These are phyloP conservation scores for Arion vulgaris DNA, from an alignment of 1,140 invertebrate species.

Conservation along the genomic window DNA sequence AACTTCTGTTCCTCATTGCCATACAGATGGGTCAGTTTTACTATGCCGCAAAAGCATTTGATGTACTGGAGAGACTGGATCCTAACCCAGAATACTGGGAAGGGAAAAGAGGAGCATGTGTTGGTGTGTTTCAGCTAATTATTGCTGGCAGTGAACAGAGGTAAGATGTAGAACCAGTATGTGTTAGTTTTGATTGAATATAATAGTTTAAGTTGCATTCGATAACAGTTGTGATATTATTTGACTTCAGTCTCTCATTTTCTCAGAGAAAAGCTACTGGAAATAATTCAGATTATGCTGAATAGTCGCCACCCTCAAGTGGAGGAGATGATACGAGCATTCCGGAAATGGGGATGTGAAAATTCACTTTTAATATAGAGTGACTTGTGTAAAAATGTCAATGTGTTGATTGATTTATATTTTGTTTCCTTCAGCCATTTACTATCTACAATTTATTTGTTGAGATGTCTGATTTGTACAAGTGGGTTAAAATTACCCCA, in stretches of 20 bases:
- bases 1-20: constrained; percentile 34
- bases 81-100: constrained; percentile 98
- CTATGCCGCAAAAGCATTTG: constrained; percentile 85
- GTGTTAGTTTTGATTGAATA: background rate
- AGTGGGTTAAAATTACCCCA: too few relatives aligned
- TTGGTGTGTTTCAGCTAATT: constrained; percentile 88
- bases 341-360: constrained; percentile 92
- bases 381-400: background rate
- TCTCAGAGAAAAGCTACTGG: constrained; percentile 83
- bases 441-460: background rate
- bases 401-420: background rate
- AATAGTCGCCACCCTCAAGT: constrained; percentile 89
- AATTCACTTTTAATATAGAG: constrained; percentile 72
- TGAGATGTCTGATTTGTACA: background rate
- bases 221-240: background rate
- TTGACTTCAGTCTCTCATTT: background rate
- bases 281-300: constrained; percentile 84
- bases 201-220: background rate
- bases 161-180: constrained; percentile 65
- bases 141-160: constrained; percentile 82
- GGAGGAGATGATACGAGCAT: constrained; percentile 88
- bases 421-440: background rate
- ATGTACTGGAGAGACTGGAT: constrained; percentile 82
- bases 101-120: constrained; percentile 94
- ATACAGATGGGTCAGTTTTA: constrained; percentile 91